A percentile compares a stretch with the other conserved stretches of the same genome.
phyloP scores from a whole-genome alignment of 2,113 vertebrate species.

The Sylvilagus bachmani region DNA sequence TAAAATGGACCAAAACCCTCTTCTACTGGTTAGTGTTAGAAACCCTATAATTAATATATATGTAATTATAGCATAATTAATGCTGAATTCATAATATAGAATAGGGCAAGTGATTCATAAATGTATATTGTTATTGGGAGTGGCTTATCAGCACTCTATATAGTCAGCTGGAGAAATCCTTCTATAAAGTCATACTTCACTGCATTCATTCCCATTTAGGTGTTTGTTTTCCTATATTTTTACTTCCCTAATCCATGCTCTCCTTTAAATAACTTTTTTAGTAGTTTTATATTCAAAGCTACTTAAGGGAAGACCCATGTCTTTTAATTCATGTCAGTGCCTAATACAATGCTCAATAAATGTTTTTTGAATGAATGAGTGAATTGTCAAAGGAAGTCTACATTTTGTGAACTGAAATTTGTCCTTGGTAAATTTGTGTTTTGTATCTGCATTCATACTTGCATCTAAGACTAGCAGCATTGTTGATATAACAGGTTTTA shows the following conservation, averaged over 20 bases:
- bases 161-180: neutral
- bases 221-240: neutral
- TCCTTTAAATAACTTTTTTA: neutral
- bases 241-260: neutral
- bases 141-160: neutral
- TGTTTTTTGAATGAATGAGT: conserved; percentile 31
- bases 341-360: neutral
- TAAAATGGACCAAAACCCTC: neutral
- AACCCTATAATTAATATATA: neutral
- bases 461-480: neutral
- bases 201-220: neutral
- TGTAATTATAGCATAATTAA: neutral
- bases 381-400: neutral
- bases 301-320: neutral
- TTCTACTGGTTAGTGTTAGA: neutral
- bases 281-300: neutral
- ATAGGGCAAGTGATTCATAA: neutral
- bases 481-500: conserved; percentile 67
- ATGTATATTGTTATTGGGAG: neutral
- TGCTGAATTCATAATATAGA: neutral
- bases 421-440: conserved; percentile 9
- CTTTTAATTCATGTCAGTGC: neutral
- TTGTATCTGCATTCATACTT: neutral
- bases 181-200: neutral
- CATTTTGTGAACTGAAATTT: conserved; percentile 31